phyloP scores from a whole-genome alignment of 2,113 vertebrate genomes.

The Montifringilla adamsi region DNA sequence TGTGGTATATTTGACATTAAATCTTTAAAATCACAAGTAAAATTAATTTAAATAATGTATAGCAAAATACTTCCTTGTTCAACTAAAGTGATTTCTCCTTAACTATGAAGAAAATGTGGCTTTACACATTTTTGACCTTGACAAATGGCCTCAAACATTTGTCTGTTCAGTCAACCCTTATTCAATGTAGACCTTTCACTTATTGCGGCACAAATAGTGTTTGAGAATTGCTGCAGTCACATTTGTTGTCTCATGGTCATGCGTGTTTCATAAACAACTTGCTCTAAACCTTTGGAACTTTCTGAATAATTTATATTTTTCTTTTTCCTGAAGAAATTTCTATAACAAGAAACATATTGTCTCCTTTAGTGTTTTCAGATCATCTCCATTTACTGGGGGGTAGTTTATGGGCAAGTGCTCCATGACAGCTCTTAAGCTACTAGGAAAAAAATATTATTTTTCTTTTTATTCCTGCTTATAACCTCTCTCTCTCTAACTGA shows the following conservation, averaged over 20 bases:
- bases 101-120: neutral
- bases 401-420: neutral
- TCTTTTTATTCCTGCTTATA: neutral
- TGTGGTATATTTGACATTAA: neutral
- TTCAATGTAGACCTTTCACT: neutral
- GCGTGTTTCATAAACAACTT: neutral
- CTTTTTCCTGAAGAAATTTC: neutral
- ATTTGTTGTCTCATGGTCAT: neutral
- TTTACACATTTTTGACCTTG: neutral
- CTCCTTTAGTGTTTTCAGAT: neutral
- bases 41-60: neutral
- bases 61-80: neutral
- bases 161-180: neutral
- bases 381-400: neutral
- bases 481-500: neutral
- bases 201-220: neutral
- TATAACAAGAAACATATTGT: neutral
- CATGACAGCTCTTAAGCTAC: neutral
- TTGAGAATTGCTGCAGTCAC: neutral
- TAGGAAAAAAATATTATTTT: neutral
- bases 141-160: neutral
- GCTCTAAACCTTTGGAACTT: neutral
- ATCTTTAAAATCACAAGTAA: neutral
- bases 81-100: neutral
- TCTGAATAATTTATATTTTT: neutral